Base-by-base conservation (phyloP, 2,797 vertebrate species). In the Esox masquinongy region DNA sequence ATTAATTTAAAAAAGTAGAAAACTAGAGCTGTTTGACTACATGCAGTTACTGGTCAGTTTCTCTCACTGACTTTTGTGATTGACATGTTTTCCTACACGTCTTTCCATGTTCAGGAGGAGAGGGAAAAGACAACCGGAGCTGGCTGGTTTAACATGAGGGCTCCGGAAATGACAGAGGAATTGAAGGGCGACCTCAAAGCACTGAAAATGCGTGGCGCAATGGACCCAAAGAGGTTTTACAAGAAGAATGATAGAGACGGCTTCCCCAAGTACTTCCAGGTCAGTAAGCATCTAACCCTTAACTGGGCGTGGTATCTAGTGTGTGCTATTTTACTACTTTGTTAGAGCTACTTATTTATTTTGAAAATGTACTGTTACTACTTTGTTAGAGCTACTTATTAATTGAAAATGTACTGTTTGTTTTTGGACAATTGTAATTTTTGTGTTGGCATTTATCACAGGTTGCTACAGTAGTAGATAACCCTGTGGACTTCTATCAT, bases 231-330 rank as follows among this genome's bases (percentile, higher is more conserved):
- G 87, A 95, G 94, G 53, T 99, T 99, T 91, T 99, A 99, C 86
- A 99, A 99, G 92, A 99, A 99, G 90, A 97, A 97, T 5, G 97
- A 99, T 84, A 91, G 97, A 90, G 96, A 97, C 5, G 97, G 97
- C 12, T 95, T 97, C 39, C 96, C 97, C 66, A 99, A 97, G 79
- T 98, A 98, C 77, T 98, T 99, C 75, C 96, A 99, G 96, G 97
- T 98, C 79, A 72, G 89, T 76, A 74, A 12, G 43, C 50, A 14
- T 16, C 22, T 47, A 16, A 29, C 15, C 26, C 15, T 34, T 12
- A 61, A 61, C 22, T 24, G 56, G 43, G 22, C 3, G 8, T 61
- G 56, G 8, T 61, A 22, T 19, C 11, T 43, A 7, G 43, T 47
- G 12, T 11, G 6, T 47, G 43, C 9, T 43, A 43, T 9, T 43